A percentile compares a stretch with the other conserved stretches of the same genome.
phyloP scores from a whole-genome alignment of 2,797 vertebrate species.

The Sebastes flavidus region DNA sequence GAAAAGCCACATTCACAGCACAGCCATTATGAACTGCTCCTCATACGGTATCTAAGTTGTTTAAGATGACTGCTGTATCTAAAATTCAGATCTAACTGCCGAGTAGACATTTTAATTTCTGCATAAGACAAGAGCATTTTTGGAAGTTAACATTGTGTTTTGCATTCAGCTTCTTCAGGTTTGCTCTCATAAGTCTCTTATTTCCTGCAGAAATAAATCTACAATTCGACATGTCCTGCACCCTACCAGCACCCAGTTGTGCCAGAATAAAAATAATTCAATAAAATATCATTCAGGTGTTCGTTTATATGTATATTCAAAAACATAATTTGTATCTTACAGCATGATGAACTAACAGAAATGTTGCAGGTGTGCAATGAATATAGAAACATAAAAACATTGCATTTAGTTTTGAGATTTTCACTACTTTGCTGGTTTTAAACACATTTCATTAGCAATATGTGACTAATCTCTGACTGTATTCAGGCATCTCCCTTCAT shows the following conservation, averaged over 20 bases:
- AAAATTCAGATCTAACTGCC: not conserved
- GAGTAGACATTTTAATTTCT: not conserved
- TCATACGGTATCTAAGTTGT: not conserved
- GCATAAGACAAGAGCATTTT: not conserved
- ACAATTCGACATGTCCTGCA: not conserved
- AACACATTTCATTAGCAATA: not conserved
- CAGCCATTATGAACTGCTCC: not conserved
- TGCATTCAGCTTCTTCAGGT: not conserved
- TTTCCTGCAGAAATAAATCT: not conserved
- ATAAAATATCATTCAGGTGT: too few species aligned
- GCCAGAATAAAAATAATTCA: not conserved
- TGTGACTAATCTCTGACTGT: not conserved
- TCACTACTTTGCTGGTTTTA: not conserved
- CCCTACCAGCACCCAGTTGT: not conserved
- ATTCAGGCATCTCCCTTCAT: not conserved
- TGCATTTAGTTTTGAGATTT: not conserved
- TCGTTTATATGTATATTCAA: not conserved
- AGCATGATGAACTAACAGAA: not conserved
- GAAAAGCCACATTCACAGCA: not conserved
- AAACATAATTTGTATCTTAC: not conserved
- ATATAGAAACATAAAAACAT: not conserved
- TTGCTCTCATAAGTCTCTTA: not conserved
- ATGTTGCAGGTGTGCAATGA: not conserved
- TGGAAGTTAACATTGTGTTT: not conserved
- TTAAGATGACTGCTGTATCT: not conserved